Conservation (phyloP, 92 coral and sea anemone species). For the Montipora capitata region DNA sequence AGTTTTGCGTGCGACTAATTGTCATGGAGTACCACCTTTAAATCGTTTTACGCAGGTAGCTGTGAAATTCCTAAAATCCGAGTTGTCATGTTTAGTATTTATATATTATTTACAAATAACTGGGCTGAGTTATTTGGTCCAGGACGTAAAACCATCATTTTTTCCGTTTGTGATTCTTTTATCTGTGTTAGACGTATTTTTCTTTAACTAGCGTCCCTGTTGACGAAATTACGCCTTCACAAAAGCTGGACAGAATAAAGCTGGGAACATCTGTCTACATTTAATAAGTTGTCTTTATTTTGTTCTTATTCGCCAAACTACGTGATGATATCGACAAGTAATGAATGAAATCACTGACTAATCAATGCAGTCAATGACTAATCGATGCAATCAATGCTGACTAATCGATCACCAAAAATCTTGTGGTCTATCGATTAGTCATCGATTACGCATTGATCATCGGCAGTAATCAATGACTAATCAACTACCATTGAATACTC, state of each 20-base stretch:
- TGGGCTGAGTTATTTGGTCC: not conserved
- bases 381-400: too few relatives aligned
- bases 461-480: not conserved
- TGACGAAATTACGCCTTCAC: not conserved
- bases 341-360: too few relatives aligned
- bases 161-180: not conserved
- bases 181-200: not conserved
- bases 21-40: slow-evolving; percentile 7
- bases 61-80: too few relatives aligned
- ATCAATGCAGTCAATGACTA: too few relatives aligned
- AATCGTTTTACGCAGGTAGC: slow-evolving; percentile 1
- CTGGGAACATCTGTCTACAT: not conserved
- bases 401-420: not conserved
- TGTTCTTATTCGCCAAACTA: not conserved
- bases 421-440: not conserved
- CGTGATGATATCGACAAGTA: not conserved
- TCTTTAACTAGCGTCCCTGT: not conserved
- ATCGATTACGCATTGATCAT: not conserved
- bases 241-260: not conserved
- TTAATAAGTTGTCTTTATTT: not conserved
- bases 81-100: too few relatives aligned
- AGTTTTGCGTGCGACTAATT: not conserved
- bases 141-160: not conserved
- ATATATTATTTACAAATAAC: too few relatives aligned
- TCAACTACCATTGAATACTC: not conserved